Evolutionary conservation across 2,113 vertebrate species (phyloP), one percentile per base, ranked within the genome.

Genomic region (Gorsachius goisagi): DNA sequence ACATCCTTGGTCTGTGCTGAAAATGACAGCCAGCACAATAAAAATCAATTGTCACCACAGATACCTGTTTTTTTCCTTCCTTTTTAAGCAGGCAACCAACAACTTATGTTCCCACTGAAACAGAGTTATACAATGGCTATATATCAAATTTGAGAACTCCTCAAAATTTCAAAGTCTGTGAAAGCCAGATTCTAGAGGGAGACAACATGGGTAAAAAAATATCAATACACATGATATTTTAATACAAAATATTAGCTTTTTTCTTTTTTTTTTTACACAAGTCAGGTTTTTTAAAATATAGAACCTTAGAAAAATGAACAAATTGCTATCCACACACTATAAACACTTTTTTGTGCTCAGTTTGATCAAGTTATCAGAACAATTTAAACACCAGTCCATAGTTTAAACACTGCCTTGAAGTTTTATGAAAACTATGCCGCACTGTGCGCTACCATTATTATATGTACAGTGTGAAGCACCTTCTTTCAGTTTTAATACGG

Each of bases 261-360:
- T 90, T 84, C 22, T 89, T 77, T 92, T 95, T 94, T 94, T 89
- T 97, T 97, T 96, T 95, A 98, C 93, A 98, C 86, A 93, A 88
- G 96, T 98, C 95, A 97, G 84, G 59, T 93, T 94, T 95, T 97
- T 97, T 86, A 96, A 98, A 97, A 98, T 97, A 97, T 82, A 98
- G 95, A 97, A 97, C 95, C 95, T 96, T 97, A 95, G 88, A 91
- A 91, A 97, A 97, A 95, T 55, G 88, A 97, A 96, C 94, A 97
- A 98, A 97, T 97, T 95, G 94, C 94, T 97, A 94, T 98, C 97
- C 95, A 98, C 92, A 96, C 94, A 96, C 96, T 97, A 96, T 97
- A 97, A 97, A 98, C 97, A 98, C 95, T 96, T 88, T 88, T 92
- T 97, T 98, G 97, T 97, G 98, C 97, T 98, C 97, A 94, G 92